Percentiles rank a stretch among this genome's conserved stretches.
These are phyloP conservation scores for Oreortyx pictus DNA, from an alignment of 2,797 vertebrate genomes.

Conservation along the genomic window DNA sequence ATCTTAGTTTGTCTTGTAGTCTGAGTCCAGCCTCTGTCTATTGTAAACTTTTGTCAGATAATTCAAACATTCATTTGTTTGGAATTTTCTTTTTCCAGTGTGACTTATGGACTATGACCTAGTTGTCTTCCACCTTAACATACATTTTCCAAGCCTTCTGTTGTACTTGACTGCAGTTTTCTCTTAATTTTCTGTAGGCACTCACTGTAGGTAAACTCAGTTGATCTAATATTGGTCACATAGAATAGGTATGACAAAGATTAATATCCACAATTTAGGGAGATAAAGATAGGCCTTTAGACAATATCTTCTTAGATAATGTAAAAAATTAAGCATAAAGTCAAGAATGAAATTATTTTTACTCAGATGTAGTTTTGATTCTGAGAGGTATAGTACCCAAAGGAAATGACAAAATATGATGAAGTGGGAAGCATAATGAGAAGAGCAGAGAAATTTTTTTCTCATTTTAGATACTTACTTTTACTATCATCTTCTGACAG, in stretches of 20 bases:
- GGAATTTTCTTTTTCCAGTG: neutral
- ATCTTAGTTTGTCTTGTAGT: neutral
- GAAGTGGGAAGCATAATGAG: neutral
- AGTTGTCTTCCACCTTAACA: neutral
- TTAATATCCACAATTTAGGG: neutral
- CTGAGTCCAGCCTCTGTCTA: neutral
- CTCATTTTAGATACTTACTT: neutral
- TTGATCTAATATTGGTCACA: neutral
- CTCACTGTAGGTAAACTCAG: neutral
- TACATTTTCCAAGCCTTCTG: neutral
- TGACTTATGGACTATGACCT: neutral
- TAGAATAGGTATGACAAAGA: neutral
- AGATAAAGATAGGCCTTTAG: neutral
- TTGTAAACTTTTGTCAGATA: neutral
- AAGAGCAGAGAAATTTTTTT: neutral
- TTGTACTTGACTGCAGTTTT: neutral
- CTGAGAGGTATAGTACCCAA: neutral
- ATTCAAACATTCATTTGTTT: neutral
- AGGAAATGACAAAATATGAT: neutral
- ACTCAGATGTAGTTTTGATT: neutral
- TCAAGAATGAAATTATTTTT: neutral
- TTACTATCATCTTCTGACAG: constrained; percentile 4
- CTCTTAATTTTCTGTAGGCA: neutral
- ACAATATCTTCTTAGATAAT: neutral
- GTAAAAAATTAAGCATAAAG: neutral